Base-by-base conservation (phyloP, 2,888 invertebrate genomes). In the Machimus rusticus region DNA sequence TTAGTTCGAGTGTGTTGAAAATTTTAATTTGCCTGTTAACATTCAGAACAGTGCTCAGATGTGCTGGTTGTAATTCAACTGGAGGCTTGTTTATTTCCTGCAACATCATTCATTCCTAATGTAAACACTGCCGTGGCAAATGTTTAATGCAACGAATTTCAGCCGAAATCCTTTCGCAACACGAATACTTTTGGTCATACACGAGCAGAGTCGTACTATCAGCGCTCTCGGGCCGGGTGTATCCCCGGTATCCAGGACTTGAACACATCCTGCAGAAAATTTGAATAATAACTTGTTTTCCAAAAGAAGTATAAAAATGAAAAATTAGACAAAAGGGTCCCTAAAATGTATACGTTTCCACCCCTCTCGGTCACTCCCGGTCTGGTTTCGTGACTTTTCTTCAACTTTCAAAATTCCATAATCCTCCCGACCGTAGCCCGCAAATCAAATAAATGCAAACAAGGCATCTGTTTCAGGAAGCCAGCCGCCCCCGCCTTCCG, bases 371-470 rank as follows among this genome's bases (percentile, higher is more conserved):
- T 19, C 55, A 12, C 8, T 34, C 39, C 39, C 28, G 37, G 76
- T 12, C 51, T 55, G 81, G 55, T 28, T 81, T 28, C 46, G 46
- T 51, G 81, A 55, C 51, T 84, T 84, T 66, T 84, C 57, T 84
- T 37, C 84, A 66, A 84, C 84, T 84, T 57, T 84, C 84, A 84
- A 84, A 84, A 39, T 84, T 84, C 74, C 51, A 81, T 81, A 81
- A 74, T 84, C 57, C 66, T 84, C 74, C 39, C 66, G 66, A 84
- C 19, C 74, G 51, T 84, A 66, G 57, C 84, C 84, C 84, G 84
- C 84, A 84, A 84, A 84, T 84, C 84, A 84, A 84, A 84, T 84
- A 84, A 84, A 84, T 84, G 84, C 84, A 84, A 84, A 84, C 84
- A 84, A 84, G 84, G 84, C 84, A 84, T 84, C 84, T 84, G 84